Evolutionary conservation across 1,140 invertebrate genomes (phyloP), one percentile per base, ranked within the genome.

Genomic region (Armadillidium nasatum): DNA sequence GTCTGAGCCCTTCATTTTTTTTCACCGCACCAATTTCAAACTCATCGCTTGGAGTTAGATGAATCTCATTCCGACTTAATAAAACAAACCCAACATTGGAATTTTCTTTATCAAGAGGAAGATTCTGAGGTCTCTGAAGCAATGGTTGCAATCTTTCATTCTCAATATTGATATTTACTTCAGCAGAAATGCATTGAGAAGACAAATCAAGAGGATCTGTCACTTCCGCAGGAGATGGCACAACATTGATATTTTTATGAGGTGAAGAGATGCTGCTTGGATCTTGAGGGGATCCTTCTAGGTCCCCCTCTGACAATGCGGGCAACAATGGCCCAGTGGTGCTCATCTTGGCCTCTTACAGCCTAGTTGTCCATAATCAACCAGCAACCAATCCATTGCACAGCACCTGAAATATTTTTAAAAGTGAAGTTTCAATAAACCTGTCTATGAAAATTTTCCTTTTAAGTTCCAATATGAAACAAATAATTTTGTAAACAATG

Each of bases 261-360:
- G 50, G 19, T 15, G 50, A 60, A 15, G 50, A 15, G 50, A 19
- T 13, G 7, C 11, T 13, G 19, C 11, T 13, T 13, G 50, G 50
- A 60, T 60, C 50, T 13, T 60, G 2, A 19, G 50, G 50, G 50
- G 11, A 15, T 60, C 50, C 50, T 7, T 19, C 50, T 60, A 60
- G 50, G 50, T 60, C 50, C 50, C 50, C 50, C 50, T 60, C 11
- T 13, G 11, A 15, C 7, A 60, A 13, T 60, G 50, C 19, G 50
- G 50, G 50, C 50, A 60, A 60, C 50, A 60, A 60, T 13, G 50
- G 50, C 50, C 50, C 50, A 60, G 11, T 60, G 50, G 50, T 19
- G 50, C 50, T 60, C 50, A 60, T 60, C 50, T 60, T 60, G 50
- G 50, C 50, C 50, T 60, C 19, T 15, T 60, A 60, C 50, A 60